Conservation (phyloP, 2,888 invertebrate species). For the Phrixothrix hirtus region DNA sequence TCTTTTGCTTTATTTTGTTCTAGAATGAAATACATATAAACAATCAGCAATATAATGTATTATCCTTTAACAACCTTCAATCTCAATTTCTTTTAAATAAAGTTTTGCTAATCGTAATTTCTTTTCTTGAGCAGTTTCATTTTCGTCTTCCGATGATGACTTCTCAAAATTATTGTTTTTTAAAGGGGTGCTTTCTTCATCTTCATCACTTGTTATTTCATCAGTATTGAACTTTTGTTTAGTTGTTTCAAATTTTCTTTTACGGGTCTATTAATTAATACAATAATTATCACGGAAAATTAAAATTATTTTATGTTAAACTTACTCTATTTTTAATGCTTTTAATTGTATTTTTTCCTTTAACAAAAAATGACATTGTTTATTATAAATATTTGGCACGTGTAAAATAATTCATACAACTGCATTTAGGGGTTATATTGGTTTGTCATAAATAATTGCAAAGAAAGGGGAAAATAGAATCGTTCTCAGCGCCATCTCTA, state of each 20-base stretch:
- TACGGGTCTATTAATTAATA: background rate
- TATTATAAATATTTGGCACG: background rate
- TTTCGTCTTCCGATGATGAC: constrained; percentile 63
- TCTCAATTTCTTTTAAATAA: constrained; percentile 84
- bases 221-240: background rate
- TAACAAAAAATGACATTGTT: background rate
- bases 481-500: too few species aligned
- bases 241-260: background rate
- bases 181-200: too few species aligned
- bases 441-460: too few species aligned
- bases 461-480: too few species aligned
- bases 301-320: background rate
- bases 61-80: constrained; percentile 61
- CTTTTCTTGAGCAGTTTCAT: constrained; percentile 89
- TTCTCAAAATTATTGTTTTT: constrained; percentile 57
- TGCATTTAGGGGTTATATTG: too few species aligned
- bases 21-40: too few species aligned
- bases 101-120: constrained; percentile 86
- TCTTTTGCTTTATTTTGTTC: too few species aligned
- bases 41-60: background rate
- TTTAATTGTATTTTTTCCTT: background rate
- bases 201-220: constrained; percentile 59
- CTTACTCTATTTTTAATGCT: background rate
- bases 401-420: too few species aligned
- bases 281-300: background rate